Evolutionary conservation across 2,888 invertebrate genomes (phyloP), one percentile per base, ranked within the genome.

Genomic region (Sinohyriopsis cumingii): DNA sequence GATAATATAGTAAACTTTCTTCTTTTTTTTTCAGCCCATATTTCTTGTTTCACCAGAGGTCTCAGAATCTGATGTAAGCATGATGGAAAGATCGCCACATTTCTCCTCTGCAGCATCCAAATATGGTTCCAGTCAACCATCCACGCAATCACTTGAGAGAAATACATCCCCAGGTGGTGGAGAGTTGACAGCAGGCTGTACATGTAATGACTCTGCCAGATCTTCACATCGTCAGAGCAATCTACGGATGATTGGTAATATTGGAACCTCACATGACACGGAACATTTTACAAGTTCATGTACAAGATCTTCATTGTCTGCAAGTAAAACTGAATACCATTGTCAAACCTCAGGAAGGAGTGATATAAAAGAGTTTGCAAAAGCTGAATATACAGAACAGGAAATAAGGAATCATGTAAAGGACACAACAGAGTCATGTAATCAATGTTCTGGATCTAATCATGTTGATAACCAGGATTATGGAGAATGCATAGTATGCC

Each of bases 401-500:
- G 25, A 20, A 55, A 33, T 55, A 55, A 64, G 64, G 55, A 28
- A 55, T 28, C 28, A 55, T 22, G 64, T 55, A 28, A 64, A 64
- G 24, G 64, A 54, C 55, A 55, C 25, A 19, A 62, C 18, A 62
- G 33, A 55, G 18, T 45, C 45, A 24, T 20, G 24, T 15, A n/a
- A 55, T 28, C 12, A 12, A 20, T 4, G 64, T 12, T 45, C 45
- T 45, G 15, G 15, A 45, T 45, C 25, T 54, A 65, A 72, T 19
- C 63, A 67, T 66, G 45, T 22, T 56, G 67, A 67, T n/a, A 62
- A 68, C 15, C 55, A 45, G n/a, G 71, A 79, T 24, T 57, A 45
- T 45, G 54, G 76, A 60, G 80, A 81, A 56, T 96, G 96, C 91
- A 94, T 95, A 76, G 95, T 96, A 82, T 96, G 96, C 91, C 95